phyloP scores from a whole-genome alignment of 2,888 invertebrate species.

The Petrolisthes cinctipes region DNA sequence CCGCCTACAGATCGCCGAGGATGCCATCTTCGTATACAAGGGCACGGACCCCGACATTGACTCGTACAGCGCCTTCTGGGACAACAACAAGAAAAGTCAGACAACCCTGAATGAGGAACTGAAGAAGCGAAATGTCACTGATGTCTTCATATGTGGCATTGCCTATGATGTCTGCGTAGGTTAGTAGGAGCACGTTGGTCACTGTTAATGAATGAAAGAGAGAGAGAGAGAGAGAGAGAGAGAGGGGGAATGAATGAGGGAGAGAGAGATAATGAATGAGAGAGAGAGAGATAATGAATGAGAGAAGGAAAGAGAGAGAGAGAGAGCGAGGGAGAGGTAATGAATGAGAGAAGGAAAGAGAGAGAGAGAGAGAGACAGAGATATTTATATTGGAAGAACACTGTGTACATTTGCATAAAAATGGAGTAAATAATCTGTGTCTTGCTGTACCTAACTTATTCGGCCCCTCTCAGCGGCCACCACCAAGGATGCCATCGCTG shows the following conservation, averaged over 20 bases:
- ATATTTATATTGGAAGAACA: too few relatives aligned
- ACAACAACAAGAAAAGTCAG: conserved; percentile 91
- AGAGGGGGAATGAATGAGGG: neutral
- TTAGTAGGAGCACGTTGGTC: conserved; percentile 73
- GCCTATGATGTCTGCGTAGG: conserved; percentile 97
- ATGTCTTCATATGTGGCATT: conserved; percentile 93
- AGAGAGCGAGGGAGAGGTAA: neutral
- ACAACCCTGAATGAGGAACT: conserved; percentile 87
- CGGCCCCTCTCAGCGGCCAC: conserved; percentile 79
- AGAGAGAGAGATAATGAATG: neutral
- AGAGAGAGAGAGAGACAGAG: neutral
- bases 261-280: neutral
- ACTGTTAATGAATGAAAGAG: neutral
- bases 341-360: neutral
- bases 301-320: neutral
- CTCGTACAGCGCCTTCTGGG: conserved; percentile 98
- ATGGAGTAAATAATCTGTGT: neutral
- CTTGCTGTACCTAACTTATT: neutral
- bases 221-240: neutral
- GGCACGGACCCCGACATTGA: conserved; percentile 95
- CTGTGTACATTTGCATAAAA: neutral
- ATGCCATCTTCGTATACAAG: conserved; percentile 86
- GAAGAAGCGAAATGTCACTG: conserved; percentile 83
- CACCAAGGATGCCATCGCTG: conserved; percentile 87
- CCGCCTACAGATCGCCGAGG: conserved; percentile 77